Base-by-base conservation (phyloP, 1,140 invertebrate species). In the Drosophila tropicalis region DNA sequence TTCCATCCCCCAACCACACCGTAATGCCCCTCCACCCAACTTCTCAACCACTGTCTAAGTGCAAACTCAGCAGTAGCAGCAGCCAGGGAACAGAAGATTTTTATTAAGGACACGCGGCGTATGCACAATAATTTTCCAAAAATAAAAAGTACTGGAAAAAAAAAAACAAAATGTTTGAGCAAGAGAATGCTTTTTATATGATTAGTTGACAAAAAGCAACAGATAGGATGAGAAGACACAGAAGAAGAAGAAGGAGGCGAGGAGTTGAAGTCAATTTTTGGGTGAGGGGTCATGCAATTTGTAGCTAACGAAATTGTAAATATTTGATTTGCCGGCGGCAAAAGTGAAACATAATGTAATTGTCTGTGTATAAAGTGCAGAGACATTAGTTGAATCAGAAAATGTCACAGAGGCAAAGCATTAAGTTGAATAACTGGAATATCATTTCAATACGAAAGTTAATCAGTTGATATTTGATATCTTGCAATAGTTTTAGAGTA, bases 161-260 rank as follows among this genome's bases (percentile, higher is more conserved):
- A 74, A 64, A 69, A 61, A 39, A 39, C 17, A 61, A 54, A 61
- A 25, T 39, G 9, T 68, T 22, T 47, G 54, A 61, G 13, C 19
- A 34, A 47, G 36, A 19, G 15, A 44, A 70, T 74, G 82, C 82
- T 87, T 87, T 87, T 70, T 86, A 82, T 76, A 86, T 86, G 82
- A 86, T 86, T 86, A 86, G 82, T 86, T 87, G 75, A 79, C 84
- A 82, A 71, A 82, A 71, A 72, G 75, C 73, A 39, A 56, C 29
- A 41, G 44, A 13, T 12, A 47, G 7, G 54, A 7, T 22, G n/a
- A 19, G 32, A 47, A 25, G 4, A 6, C 22, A n/a, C 15, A n/a
- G 32, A 10, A 32, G 44, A 47, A 9, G 55, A 2, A 9, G 56
- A 54, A 58, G 66, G 72, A 70, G 17, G 15, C 4, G 7, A 9